phyloP scores from a whole-genome alignment of 2,797 vertebrate genomes.

The Pteropus rufus region DNA sequence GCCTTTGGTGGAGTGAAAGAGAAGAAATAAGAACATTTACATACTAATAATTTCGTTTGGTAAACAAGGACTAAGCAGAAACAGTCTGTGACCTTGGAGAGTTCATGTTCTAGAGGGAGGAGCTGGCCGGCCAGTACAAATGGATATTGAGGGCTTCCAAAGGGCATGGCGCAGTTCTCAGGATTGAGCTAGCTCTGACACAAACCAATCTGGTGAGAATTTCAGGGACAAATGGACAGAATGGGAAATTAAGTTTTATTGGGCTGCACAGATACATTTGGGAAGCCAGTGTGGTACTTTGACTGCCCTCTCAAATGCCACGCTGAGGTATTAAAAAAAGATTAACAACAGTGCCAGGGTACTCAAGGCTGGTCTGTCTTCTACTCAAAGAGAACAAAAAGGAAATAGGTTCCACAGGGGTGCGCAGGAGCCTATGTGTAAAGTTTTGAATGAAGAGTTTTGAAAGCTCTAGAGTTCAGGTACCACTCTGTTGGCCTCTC shows the following conservation, averaged over 20 bases:
- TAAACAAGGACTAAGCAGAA: neutral
- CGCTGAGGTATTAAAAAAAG: neutral
- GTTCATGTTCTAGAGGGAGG: neutral
- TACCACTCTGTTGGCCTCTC: neutral
- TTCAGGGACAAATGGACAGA: neutral
- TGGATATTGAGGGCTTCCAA: neutral
- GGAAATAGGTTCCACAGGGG: neutral
- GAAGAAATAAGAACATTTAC: neutral
- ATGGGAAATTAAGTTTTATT: neutral
- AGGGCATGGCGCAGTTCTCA: neutral
- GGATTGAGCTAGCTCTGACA: neutral
- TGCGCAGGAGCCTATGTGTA: too few relatives aligned
- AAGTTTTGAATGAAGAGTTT: neutral
- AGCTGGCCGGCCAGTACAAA: neutral
- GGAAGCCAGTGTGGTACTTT: rapidly evolving
- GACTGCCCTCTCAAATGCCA: neutral
- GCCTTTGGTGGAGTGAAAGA: neutral
- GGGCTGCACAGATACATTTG: neutral
- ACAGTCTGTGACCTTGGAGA: neutral
- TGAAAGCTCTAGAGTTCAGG: neutral
- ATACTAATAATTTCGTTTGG: neutral
- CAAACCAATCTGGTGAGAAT: neutral
- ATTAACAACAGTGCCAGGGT: neutral
- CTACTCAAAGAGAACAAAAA: neutral
- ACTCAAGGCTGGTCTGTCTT: neutral